Evolutionary conservation across 1,140 invertebrate genomes (phyloP), one percentile per base, ranked within the genome.

Genomic region (Euwallacea similis): DNA sequence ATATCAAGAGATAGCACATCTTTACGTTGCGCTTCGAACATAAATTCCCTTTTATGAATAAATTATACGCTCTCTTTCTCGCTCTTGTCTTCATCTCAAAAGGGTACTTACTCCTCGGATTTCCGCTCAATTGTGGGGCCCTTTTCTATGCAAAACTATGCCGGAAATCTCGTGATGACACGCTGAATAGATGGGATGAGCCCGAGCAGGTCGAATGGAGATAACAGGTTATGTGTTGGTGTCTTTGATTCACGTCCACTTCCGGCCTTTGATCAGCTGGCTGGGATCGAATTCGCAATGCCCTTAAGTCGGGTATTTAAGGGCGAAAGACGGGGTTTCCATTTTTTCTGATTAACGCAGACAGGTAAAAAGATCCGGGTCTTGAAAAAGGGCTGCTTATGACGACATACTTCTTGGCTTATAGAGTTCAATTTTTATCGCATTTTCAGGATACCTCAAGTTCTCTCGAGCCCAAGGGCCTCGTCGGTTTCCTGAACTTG

Each of bases 1-100:
- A 64, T 71, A 71, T 71, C 69, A 64, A 65, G 69, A 71, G 60
- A 71, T 71, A 71, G 50, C 63, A 60, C 62, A 64, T 71, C 69
- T 71, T 71, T 71, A 71, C 61, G 69, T 64, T 42, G 15, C 53
- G 50, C 61, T 58, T 71, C 64, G 44, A 71, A 64, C 47, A 64
- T 71, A 71, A 71, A 71, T 71, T 71, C 53, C 47, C 69, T 71
- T 71, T 58, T 71, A 71, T 71, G 69, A 71, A 71, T 71, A 71
- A 71, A 71, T 71, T 46, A 71, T 71, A 65, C 21, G 21, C 21
- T 33, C 21, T 33, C 21, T 33, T 33, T 33, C 21, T 33, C 21
- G 21, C 21, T 33, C 21, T 33, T 33, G 21, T 33, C 21, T 33
- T 33, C 21, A 33, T 33, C 33, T n/a, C 8, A 54, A 21, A 65